Conservation (phyloP, 2,113 vertebrate species). For the Scatophagus argus region DNA sequence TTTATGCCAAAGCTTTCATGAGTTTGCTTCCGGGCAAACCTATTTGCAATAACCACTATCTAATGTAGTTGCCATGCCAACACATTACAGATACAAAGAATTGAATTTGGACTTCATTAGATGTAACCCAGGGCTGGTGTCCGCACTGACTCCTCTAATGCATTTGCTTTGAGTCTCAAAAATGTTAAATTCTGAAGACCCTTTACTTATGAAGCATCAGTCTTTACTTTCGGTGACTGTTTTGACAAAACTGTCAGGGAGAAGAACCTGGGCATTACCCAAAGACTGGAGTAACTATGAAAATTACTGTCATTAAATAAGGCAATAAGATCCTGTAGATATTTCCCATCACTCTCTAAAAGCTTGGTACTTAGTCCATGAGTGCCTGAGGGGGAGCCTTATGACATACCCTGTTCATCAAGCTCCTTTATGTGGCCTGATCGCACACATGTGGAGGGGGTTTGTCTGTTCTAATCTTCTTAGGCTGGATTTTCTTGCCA, state of each 20-base stretch:
- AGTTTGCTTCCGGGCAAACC: background rate
- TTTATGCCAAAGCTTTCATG: background rate
- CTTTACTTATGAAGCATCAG: background rate
- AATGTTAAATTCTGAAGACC: background rate
- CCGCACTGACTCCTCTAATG: background rate
- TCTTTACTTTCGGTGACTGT: background rate
- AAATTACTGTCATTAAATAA: background rate
- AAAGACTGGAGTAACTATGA: background rate
- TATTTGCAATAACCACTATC: background rate
- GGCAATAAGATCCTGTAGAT: slow-evolving; percentile 3
- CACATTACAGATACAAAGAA: background rate
- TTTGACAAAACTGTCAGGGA: background rate
- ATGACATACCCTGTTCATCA: slow-evolving; percentile 14
- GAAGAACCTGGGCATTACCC: background rate
- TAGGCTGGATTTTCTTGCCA: slow-evolving; percentile 62
- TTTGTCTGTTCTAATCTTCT: slow-evolving; percentile 71
- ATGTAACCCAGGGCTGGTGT: background rate
- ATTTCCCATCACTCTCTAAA: slow-evolving; percentile 10
- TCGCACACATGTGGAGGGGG: slow-evolving; percentile 34
- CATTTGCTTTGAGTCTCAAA: background rate
- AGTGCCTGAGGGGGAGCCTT: slow-evolving; percentile 11
- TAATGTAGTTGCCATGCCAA: background rate
- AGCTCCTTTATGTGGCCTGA: slow-evolving; percentile 32
- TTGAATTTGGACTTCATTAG: background rate
- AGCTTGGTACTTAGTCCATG: background rate